Evolutionary conservation across 2,888 invertebrate genomes (phyloP).

Genomic region (Melieria crassipennis): DNA sequence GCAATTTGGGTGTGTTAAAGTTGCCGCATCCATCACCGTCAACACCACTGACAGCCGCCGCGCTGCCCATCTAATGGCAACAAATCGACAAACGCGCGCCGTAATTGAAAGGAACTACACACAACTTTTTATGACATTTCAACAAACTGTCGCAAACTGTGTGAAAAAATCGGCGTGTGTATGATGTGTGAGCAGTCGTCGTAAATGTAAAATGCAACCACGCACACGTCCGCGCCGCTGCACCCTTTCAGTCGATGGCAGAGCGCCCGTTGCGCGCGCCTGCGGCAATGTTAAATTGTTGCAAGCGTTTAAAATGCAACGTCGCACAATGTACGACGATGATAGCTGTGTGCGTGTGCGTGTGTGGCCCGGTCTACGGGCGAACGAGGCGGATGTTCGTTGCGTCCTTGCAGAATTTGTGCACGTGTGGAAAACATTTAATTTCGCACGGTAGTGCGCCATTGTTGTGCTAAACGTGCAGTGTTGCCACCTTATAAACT

Average conservation of each 20-base stretch:
- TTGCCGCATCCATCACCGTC: not conserved
- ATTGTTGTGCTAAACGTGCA: too few relatives aligned
- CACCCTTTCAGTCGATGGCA: too few relatives aligned
- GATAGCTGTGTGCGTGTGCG: not conserved
- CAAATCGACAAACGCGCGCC: slow-evolving; percentile 2
- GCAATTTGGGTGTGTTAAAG: too few relatives aligned
- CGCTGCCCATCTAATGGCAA: not conserved
- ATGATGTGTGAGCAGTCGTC: too few relatives aligned
- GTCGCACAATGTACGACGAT: not conserved
- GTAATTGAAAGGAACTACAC: slow-evolving; percentile 18
- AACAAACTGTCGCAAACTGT: slow-evolving; percentile 2
- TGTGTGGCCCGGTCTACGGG: not conserved
- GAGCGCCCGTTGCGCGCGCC: too few relatives aligned
- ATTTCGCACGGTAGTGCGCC: too few relatives aligned
- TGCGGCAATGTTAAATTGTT: too few relatives aligned
- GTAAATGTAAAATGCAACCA: too few relatives aligned
- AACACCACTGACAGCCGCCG: not conserved
- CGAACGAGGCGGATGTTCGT: not conserved
- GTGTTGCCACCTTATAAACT: too few relatives aligned
- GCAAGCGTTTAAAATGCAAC: not conserved
- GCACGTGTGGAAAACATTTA: too few relatives aligned
- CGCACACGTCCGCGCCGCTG: too few relatives aligned
- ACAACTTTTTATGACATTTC: slow-evolving; percentile 18
- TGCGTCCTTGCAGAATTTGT: not conserved
- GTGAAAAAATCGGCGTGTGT: not conserved